These are phyloP conservation scores for Temnothorax longispinosus DNA, from an alignment of 1,140 invertebrate genomes.

Conservation along the genomic window DNA sequence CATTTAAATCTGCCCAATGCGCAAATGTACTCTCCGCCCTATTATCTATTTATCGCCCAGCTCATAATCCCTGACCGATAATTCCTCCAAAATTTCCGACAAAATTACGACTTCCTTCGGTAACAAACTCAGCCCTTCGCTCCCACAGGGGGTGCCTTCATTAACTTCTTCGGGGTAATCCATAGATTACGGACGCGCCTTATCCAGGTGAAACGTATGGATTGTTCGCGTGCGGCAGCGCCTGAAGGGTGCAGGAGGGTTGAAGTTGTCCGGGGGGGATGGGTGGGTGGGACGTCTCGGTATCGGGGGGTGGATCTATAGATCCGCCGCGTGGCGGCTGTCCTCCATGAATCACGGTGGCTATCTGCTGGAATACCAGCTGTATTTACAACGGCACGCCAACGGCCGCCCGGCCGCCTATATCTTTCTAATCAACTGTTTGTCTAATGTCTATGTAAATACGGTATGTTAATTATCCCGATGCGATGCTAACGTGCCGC, in stretches of 20 bases:
- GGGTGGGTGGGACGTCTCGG: slow-evolving; percentile 73
- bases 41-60: background rate
- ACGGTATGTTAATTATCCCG: slow-evolving; percentile 78
- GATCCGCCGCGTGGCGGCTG: slow-evolving; percentile 74
- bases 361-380: slow-evolving; percentile 78
- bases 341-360: slow-evolving; percentile 81
- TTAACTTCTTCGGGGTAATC: slow-evolving; percentile 77
- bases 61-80: slow-evolving; percentile 38
- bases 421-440: slow-evolving; percentile 80
- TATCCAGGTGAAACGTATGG: slow-evolving; percentile 80
- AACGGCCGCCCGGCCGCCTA: slow-evolving; percentile 71
- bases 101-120: slow-evolving; percentile 50
- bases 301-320: slow-evolving; percentile 79
- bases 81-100: slow-evolving; percentile 45
- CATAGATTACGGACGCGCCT: slow-evolving; percentile 79
- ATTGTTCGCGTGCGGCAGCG: slow-evolving; percentile 79
- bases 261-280: background rate
- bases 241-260: slow-evolving; percentile 30
- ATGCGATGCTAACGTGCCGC: slow-evolving; percentile 77
- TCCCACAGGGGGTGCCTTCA: slow-evolving; percentile 64
- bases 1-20: background rate
- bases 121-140: slow-evolving; percentile 30
- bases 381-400: slow-evolving; percentile 79
- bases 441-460: slow-evolving; percentile 81
- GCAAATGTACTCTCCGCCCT: background rate